Base-by-base conservation (phyloP, 2,888 invertebrate species). In the Eristalinus sepulchralis region DNA sequence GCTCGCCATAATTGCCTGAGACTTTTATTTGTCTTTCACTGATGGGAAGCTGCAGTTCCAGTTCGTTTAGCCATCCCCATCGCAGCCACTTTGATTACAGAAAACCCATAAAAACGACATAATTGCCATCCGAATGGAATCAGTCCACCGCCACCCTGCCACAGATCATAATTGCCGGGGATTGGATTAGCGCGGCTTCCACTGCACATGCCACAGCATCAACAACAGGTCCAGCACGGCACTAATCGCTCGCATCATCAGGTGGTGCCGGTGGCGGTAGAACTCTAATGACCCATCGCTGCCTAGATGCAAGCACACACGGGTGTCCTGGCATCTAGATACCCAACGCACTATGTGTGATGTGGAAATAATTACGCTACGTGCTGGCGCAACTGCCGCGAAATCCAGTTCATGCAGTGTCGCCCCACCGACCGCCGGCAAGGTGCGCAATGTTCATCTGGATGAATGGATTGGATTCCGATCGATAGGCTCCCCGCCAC, bases 381-480 rank as follows among this genome's bases (percentile, higher is more conserved):
- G 67, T 34, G 55, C 33, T 11, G 24, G 22, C n/a, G 8, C 22
- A 31, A 66, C 39, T 68, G 47, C 27, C 63, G 71, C 39, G 63
- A 63, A 83, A 78, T 73, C 68, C 68, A 75, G 78, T 78, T 72
- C 72, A 73, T 72, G 66, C 67, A 53, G 76, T 6, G 64, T 72
- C n/a, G 53, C 20, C 63, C 62, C 11, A 33, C 31, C 53, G n/a
- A 53, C 27, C 55, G 88, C 87, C 87, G 80, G 88, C 91, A 90
- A 80, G 80, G 78, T 80, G 75, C 80, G 70, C 83, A 82, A 67
- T 80, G 68, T 64, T 85, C 34, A 85, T 62, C 72, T 57, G 77
- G 72, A n/a, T 64, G 76, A 81, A 72, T 77, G 68, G 72, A 22
- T 67, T 77, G 68, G 72, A 22, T 67, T 67, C 80, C 59, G 27